Evolutionary conservation across 1,140 invertebrate genomes (phyloP).

Genomic region (Pteromalus puparum): DNA sequence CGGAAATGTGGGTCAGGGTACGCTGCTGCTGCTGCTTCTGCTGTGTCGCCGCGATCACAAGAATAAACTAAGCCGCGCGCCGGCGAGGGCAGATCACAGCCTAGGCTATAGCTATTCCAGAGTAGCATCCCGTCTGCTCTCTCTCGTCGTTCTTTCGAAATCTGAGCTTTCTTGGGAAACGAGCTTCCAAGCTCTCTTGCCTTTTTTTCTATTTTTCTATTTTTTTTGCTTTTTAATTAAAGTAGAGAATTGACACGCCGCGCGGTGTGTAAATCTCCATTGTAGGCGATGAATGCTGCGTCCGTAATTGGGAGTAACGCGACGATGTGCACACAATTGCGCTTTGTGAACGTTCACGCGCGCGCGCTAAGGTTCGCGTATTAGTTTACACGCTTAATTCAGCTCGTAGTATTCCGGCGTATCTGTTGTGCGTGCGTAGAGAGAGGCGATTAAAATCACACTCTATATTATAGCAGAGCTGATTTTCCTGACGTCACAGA

Average conservation of each 20-base stretch:
- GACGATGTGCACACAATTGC: not conserved
- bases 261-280: not conserved
- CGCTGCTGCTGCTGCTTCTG: not conserved
- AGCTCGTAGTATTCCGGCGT: not conserved
- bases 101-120: slow-evolving; percentile 18
- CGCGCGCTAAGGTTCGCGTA: not conserved
- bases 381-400: not conserved
- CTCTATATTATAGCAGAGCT: not conserved
- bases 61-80: slow-evolving; percentile 52
- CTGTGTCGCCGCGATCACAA: slow-evolving; percentile 43
- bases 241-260: not conserved
- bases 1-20: slow-evolving; percentile 52
- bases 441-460: not conserved
- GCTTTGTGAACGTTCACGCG: not conserved
- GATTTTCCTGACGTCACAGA: not conserved
- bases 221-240: not conserved
- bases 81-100: slow-evolving; percentile 53
- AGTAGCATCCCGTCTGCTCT: not conserved
- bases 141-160: not conserved
- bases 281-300: not conserved
- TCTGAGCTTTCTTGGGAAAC: not conserved
- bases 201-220: not conserved
- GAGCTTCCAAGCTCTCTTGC: not conserved
- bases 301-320: not conserved
- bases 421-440: not conserved